Evolutionary conservation across 2,113 vertebrate species (phyloP).

Genomic region (Lasiurus cinereus): DNA sequence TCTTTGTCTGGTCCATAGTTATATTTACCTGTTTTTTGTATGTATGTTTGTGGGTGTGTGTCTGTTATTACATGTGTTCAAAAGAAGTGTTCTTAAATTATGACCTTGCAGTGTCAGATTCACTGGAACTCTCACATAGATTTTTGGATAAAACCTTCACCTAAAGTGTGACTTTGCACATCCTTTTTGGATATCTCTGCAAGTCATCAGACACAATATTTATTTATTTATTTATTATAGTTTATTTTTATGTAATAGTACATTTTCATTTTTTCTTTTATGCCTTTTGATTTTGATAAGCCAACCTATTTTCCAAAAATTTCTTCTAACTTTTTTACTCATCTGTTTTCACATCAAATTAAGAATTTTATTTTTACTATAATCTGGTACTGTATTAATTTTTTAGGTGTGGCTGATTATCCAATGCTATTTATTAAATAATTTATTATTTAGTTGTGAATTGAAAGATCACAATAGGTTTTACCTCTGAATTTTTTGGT

Average conservation of each 20-base stretch:
- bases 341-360: neutral
- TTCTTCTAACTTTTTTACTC: neutral
- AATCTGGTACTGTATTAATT: neutral
- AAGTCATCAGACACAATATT: neutral
- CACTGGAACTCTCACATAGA: too few species aligned
- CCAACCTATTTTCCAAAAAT: conserved; percentile 19
- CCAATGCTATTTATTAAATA: conserved; percentile 17
- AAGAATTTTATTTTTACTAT: neutral
- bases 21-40: too few species aligned
- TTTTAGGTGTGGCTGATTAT: neutral
- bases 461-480: neutral
- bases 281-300: neutral
- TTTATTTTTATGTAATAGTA: neutral
- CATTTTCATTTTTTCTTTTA: neutral
- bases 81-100: too few species aligned
- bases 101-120: too few species aligned
- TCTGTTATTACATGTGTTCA: too few species aligned
- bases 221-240: neutral
- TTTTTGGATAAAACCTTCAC: too few species aligned
- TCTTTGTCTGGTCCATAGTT: too few species aligned
- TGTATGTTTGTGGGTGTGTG: too few species aligned
- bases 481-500: conserved; percentile 34
- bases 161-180: too few species aligned
- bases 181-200: neutral
- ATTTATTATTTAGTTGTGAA: conserved; percentile 30